Evolutionary conservation across 2,888 invertebrate genomes (phyloP), one percentile per base, ranked within the genome.

Genomic region (Dasypogon diadema): DNA sequence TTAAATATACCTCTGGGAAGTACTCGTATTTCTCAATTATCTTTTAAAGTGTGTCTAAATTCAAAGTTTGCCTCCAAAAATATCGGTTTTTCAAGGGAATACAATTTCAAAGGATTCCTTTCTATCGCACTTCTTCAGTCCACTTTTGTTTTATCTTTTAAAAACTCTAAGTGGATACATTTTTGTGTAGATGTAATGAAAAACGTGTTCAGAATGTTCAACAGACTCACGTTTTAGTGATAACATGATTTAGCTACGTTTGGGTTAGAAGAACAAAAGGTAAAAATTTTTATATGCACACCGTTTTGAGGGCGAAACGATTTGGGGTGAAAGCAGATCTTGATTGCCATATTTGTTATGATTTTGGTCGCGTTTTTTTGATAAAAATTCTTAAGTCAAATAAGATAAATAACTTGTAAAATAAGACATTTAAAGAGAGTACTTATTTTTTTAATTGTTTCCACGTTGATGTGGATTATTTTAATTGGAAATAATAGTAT

Each of bases 191-290:
- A 70, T 75, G 73, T 75, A 77, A 77, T 77, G 77, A 77, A 77
- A 77, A 75, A 77, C 77, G 77, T 77, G 77, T 74, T 75, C 74
- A 60, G 75, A 75, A 74, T 77, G 56, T 74, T 56, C 70, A 75
- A 74, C 34, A 34, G 63, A 8, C 68, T 75, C 77, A 77, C 77
- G 77, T 77, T 65, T 68, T 68, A 58, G 74, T 77, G 77, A 77
- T 77, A 77, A 77, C 75, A 77, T 76, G 77, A 77, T 77, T 77
- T 77, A 75, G 60, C 63, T 63, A 42, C 75, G 37, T 14, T 74
- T 56, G 34, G 70, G 30, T 70, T 54, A 34, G 14, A 70, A 51
- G 54, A 70, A 70, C 54, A 70, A 70, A 70, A 51, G 54, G 70
- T 24, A 18, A 30, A 51, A 54, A 12, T 70, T n/a, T 54, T 46